Percentiles rank a stretch among this genome's conserved stretches.
Evolutionary conservation across 2,797 vertebrate species (phyloP).

Genomic region (Takifugu ocellatus): DNA sequence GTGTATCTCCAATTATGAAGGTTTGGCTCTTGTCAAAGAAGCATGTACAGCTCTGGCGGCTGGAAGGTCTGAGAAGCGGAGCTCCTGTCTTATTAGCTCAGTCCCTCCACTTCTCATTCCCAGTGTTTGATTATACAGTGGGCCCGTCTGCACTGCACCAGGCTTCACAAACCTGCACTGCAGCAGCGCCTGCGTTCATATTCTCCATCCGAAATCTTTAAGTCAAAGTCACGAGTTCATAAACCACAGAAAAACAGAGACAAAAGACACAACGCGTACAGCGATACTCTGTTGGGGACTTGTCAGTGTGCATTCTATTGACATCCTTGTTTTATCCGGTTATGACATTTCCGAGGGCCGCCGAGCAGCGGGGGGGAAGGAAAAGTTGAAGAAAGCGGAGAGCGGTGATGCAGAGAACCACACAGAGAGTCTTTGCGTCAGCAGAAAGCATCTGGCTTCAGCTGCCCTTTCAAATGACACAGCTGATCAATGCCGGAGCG

Average conservation of each 20-base stretch:
- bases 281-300: slow-evolving; percentile 40
- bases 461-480: slow-evolving; percentile 59
- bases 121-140: slow-evolving; percentile 18
- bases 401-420: slow-evolving; percentile 47
- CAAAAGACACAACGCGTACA: slow-evolving; percentile 34
- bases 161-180: slow-evolving; percentile 9
- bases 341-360: slow-evolving; percentile 25
- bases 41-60: slow-evolving; percentile 18
- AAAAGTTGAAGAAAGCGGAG: slow-evolving; percentile 38
- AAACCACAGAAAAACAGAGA: slow-evolving; percentile 36
- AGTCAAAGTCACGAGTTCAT: background rate
- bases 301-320: slow-evolving; percentile 48
- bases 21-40: slow-evolving; percentile 18
- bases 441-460: slow-evolving; percentile 53
- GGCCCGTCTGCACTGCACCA: slow-evolving; percentile 45
- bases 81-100: slow-evolving; percentile 40
- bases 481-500: slow-evolving; percentile 58
- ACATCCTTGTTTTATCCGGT: slow-evolving; percentile 33
- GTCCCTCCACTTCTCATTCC: slow-evolving; percentile 25
- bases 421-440: slow-evolving; percentile 52
- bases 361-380: slow-evolving; percentile 4
- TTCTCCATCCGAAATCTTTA: background rate
- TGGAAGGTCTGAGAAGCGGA: slow-evolving; percentile 41
- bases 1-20: slow-evolving; percentile 52
- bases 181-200: slow-evolving; percentile 5